These are phyloP conservation scores for Oreochromis niloticus DNA, from an alignment of 2,113 vertebrate species.

Conservation along the genomic window DNA sequence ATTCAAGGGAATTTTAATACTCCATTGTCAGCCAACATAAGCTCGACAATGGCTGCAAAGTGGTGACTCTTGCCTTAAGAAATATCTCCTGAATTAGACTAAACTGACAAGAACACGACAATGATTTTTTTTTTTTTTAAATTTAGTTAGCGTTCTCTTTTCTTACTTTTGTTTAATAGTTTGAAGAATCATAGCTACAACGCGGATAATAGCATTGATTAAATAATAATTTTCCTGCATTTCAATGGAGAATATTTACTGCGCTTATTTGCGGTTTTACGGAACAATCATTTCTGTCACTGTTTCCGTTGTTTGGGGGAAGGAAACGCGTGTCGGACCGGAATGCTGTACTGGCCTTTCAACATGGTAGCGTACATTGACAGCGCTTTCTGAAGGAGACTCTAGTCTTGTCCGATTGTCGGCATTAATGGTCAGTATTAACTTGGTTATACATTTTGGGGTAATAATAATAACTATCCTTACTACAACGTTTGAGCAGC, in stretches of 20 bases:
- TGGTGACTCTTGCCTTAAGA: neutral
- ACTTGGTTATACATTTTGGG: neutral
- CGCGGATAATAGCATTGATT: neutral
- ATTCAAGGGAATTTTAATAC: neutral
- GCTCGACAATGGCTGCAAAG: neutral
- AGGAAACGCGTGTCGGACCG: neutral
- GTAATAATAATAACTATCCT: fast-evolving
- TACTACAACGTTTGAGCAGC: fast-evolving
- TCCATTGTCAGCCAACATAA: neutral
- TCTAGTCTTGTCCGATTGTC: neutral
- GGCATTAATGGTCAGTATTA: neutral
- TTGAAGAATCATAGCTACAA: neutral
- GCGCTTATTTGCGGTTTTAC: neutral
- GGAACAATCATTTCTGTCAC: neutral
- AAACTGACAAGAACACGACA: too few relatives aligned
- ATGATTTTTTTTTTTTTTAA: too few relatives aligned
- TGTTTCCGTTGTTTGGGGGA: conserved; percentile 13
- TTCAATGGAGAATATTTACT: neutral
- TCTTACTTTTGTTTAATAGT: neutral
- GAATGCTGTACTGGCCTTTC: conserved; percentile 3
- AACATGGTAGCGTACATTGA: conserved; percentile 31
- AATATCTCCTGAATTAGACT: neutral
- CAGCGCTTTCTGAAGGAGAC: conserved; percentile 60
- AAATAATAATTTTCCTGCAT: fast-evolving
- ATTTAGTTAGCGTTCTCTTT: neutral